phyloP scores from a whole-genome alignment of 2,797 vertebrate genomes.

The Channa striata region DNA sequence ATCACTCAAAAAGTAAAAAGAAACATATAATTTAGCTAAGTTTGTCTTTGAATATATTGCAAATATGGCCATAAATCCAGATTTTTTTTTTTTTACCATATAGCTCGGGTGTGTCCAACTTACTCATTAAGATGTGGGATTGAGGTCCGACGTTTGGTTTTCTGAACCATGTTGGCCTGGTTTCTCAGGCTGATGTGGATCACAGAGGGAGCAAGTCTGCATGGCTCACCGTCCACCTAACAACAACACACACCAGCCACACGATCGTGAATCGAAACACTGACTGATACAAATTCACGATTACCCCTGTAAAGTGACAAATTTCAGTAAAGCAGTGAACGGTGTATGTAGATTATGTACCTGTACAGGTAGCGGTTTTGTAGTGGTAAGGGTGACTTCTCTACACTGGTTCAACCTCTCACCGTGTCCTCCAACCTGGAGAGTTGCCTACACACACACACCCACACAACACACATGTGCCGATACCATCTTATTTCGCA shows the following conservation, averaged over 20 bases:
- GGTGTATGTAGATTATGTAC: constrained; percentile 18
- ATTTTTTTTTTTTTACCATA: too few relatives aligned
- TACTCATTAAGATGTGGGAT: constrained; percentile 93
- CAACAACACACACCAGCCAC: neutral
- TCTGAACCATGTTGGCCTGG: constrained; percentile 97
- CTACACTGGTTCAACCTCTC: constrained; percentile 94
- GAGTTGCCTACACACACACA: constrained; percentile 85
- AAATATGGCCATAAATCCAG: too few relatives aligned
- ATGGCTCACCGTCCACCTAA: constrained; percentile 96
- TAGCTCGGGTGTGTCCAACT: too few relatives aligned
- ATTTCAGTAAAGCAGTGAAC: neutral
- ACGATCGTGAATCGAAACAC: neutral
- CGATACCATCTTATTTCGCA: neutral
- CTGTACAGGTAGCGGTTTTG: constrained; percentile 92
- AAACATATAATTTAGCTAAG: too few relatives aligned
- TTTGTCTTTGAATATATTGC: too few relatives aligned
- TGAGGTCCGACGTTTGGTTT: constrained; percentile 92
- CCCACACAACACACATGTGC: constrained; percentile 4
- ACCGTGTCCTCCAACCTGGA: constrained; percentile 96
- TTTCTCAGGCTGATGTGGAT: constrained; percentile 93
- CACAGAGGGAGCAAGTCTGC: constrained; percentile 90
- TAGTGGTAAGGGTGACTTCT: constrained; percentile 92
- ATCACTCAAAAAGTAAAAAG: too few relatives aligned
- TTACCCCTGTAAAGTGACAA: too few relatives aligned
- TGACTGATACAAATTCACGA: too few relatives aligned